Percentiles rank a stretch among this genome's conserved stretches.
phyloP scores from a whole-genome alignment of 2,113 vertebrate genomes.

The Melanostigma gelatinosum region DNA sequence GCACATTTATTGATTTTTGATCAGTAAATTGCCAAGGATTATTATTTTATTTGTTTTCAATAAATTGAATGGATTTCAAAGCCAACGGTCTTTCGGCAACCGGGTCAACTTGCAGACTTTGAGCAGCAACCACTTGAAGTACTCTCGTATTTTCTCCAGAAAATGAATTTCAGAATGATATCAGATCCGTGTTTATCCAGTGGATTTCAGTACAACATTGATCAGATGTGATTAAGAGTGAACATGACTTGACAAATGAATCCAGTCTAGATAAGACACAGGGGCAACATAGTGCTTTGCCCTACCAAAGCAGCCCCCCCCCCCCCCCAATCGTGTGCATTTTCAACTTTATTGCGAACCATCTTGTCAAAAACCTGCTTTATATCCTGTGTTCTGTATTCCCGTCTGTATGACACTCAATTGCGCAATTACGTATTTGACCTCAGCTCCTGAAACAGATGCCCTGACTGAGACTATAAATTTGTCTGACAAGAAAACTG shows the following conservation, averaged over 20 bases:
- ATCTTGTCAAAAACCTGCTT: constrained; percentile 8
- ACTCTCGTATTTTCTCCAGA: background rate
- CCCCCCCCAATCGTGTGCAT: background rate
- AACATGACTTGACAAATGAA: background rate
- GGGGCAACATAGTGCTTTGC: background rate
- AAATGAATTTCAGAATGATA: background rate
- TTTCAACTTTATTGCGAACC: background rate
- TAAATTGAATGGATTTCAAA: background rate
- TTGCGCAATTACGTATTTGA: background rate
- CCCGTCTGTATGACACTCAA: constrained; percentile 10
- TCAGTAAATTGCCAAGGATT: background rate
- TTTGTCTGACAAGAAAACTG: constrained; percentile 59
- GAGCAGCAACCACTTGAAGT: background rate
- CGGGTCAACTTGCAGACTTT: background rate
- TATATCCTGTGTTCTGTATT: constrained; percentile 20
- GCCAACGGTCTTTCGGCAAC: background rate
- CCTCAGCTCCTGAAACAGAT: constrained; percentile 41
- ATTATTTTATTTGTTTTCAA: background rate
- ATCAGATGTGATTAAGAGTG: background rate
- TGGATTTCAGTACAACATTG: background rate
- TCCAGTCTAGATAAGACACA: background rate
- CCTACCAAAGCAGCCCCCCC: background rate
- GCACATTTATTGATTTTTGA: background rate
- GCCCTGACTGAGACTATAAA: constrained; percentile 30
- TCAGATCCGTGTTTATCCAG: background rate